Base-by-base conservation (phyloP, 2,113 vertebrate genomes). In the Bettongia penicillata region DNA sequence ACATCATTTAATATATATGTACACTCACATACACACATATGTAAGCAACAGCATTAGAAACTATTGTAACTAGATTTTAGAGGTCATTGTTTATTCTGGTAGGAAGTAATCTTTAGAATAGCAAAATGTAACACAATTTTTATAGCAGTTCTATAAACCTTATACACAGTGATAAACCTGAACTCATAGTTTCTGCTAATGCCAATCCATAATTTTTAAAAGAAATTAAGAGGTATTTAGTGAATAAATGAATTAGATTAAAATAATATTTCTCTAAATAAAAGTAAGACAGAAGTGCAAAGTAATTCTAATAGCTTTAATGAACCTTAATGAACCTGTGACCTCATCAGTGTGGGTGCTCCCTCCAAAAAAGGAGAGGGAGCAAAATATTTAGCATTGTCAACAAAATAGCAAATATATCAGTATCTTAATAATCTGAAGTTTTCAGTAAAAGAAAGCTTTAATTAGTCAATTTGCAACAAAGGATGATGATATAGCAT, bases 161-260 rank as follows among this genome's bases (percentile, higher is more conserved):
- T 51, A 11, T 68, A 49, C 53, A 89, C 25, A 25, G 26, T 89
- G 92, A 53, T 91, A 19, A 23, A 23, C 84, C 12, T 47, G n/a
- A 49, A 48, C 10, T 77, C 93, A 91, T 77, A 19, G 6, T 53
- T 94, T 55, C 91, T 53, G 25, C 94, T 37, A 53, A 49, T 61
- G 25, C 91, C 28, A 53, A 43, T 94, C 24, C 91, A 51, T 93
- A 37, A 57, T 91, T 68, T 22, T 53, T 92, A 48, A 28, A 9
- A 91, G 57, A 19, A 6, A 94, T 91, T 95, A 93, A 52, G 31
- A 93, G 57, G 48, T 95, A 91, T 68, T 94, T 93, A 95, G 28
- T 93, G 43, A 77, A 96, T 77, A 95, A 95, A 90, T 92, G 22
- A 31, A 89, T 94, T 52, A 68, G 91, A 53, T 97, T 95, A 93